Percentiles rank a stretch among this genome's conserved stretches.
phyloP scores from a whole-genome alignment of 2,113 vertebrate genomes.

The Rhineura floridana region DNA sequence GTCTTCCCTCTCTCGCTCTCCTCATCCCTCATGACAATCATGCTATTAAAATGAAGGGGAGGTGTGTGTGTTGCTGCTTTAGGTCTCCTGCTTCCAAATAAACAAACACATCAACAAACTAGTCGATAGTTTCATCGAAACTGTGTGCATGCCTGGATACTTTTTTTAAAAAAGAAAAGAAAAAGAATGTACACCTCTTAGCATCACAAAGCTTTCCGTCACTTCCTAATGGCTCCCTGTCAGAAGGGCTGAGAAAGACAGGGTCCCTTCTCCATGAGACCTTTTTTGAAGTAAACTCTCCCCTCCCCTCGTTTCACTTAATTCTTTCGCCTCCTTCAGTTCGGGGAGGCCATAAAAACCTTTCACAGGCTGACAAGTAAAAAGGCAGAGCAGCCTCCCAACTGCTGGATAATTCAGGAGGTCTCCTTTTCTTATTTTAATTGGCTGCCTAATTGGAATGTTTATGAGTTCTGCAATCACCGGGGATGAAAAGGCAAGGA shows the following conservation, averaged over 20 bases:
- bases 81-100: constrained; percentile 45
- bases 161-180: too few species aligned
- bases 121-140: constrained; percentile 71
- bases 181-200: constrained; percentile 69
- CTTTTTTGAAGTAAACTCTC: constrained; percentile 66
- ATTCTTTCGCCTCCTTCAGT: constrained; percentile 77
- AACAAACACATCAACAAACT: constrained; percentile 21
- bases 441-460: constrained; percentile 97
- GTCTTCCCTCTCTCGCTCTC: background rate
- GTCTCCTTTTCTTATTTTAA: constrained; percentile 88
- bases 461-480: constrained; percentile 89
- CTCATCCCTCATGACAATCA: constrained; percentile 42
- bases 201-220: constrained; percentile 77
- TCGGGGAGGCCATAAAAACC: constrained; percentile 81
- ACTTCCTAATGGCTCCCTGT: constrained; percentile 72
- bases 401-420: constrained; percentile 83
- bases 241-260: constrained; percentile 68
- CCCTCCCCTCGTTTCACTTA: constrained; percentile 62
- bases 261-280: constrained; percentile 73
- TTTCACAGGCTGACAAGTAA: constrained; percentile 79
- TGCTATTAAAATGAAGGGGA: constrained; percentile 64
- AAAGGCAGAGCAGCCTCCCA: constrained; percentile 78
- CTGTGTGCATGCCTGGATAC: constrained; percentile 17
- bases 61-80: constrained; percentile 33
- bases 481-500: constrained; percentile 85